phyloP scores from a whole-genome alignment of 2,797 vertebrate genomes.

The Cetoscarus ocellatus region DNA sequence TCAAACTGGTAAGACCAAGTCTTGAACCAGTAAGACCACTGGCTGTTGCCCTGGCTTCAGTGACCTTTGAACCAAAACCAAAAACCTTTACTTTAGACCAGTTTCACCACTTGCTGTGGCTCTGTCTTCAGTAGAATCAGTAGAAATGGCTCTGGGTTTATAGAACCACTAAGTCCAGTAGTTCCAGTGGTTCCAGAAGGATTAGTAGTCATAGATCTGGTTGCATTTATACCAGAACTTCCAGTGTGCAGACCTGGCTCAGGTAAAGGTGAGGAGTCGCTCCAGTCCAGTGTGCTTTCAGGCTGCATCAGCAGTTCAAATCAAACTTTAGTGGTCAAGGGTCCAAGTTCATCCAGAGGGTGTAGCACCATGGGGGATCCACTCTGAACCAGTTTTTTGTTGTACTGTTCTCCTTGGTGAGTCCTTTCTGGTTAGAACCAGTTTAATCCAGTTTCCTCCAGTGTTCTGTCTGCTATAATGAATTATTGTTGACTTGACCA shows the following conservation, averaged over 20 bases:
- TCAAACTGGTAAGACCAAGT: conserved; percentile 6
- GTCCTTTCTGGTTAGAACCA: conserved; percentile 32
- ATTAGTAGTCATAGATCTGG: conserved; percentile 50
- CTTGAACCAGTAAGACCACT: conserved; percentile 17
- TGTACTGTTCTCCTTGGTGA: conserved; percentile 25
- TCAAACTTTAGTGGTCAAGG: conserved; percentile 58
- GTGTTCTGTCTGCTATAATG: conserved; percentile 72
- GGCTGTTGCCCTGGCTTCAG: conserved; percentile 29
- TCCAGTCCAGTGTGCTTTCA: conserved; percentile 74
- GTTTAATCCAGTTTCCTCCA: conserved; percentile 41
- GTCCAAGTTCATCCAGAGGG: conserved; percentile 62
- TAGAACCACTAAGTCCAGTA: conserved; percentile 33
- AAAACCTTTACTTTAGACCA: conserved; percentile 28
- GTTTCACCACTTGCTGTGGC: conserved; percentile 23
- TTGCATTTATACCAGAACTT: conserved; percentile 50
- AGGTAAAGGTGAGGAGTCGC: conserved; percentile 48
- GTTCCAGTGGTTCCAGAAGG: conserved; percentile 35
- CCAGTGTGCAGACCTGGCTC: conserved; percentile 49
- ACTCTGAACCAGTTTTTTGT: conserved; percentile 49
- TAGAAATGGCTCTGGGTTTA: conserved; percentile 16
- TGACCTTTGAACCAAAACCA: conserved; percentile 29
- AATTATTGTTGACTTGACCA: conserved; percentile 69
- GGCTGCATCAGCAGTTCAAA: conserved; percentile 68
- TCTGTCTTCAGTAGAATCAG: conserved; percentile 36
- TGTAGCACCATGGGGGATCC: conserved; percentile 73